phyloP scores from a whole-genome alignment of 2,888 invertebrate genomes.

The Acrobasis suavella region DNA sequence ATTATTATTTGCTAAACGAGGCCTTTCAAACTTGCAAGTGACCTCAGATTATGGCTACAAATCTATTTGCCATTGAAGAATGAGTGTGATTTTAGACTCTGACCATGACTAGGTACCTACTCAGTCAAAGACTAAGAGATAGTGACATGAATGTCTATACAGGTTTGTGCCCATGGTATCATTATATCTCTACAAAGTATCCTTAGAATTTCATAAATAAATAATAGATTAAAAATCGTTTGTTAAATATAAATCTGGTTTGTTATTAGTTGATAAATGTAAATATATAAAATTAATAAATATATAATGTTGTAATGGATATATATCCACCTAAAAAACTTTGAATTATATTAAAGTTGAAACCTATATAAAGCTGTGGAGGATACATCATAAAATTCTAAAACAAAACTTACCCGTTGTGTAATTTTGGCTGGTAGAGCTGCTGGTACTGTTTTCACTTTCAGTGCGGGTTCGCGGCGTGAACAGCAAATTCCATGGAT shows the following conservation, averaged over 20 bases:
- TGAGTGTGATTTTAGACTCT: no score
- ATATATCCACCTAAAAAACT: not conserved
- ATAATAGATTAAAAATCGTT: not conserved
- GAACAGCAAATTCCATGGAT: constrained; percentile 73
- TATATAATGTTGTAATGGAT: no score
- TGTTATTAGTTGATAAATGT: not conserved
- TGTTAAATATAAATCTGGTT: not conserved
- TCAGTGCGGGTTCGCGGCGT: constrained; percentile 64
- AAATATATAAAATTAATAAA: no score
- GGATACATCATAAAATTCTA: no score
- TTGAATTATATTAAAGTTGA: no score
- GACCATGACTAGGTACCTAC: no score
- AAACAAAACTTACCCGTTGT: constrained; percentile 55
- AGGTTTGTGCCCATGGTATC: no score
- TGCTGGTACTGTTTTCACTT: constrained; percentile 67
- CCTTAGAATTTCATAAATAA: not conserved
- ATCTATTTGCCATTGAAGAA: no score
- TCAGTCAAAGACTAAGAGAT: not conserved
- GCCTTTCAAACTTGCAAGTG: no score
- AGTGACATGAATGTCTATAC: not conserved
- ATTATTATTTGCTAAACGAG: no score
- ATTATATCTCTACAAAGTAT: not conserved
- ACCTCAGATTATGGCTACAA: no score
- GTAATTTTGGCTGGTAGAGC: constrained; percentile 56
- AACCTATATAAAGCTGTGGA: no score